Percentiles rank a stretch among this genome's conserved stretches.
Evolutionary conservation across 2,888 invertebrate genomes (phyloP).

Genomic region (Teleogryllus oceanicus): DNA sequence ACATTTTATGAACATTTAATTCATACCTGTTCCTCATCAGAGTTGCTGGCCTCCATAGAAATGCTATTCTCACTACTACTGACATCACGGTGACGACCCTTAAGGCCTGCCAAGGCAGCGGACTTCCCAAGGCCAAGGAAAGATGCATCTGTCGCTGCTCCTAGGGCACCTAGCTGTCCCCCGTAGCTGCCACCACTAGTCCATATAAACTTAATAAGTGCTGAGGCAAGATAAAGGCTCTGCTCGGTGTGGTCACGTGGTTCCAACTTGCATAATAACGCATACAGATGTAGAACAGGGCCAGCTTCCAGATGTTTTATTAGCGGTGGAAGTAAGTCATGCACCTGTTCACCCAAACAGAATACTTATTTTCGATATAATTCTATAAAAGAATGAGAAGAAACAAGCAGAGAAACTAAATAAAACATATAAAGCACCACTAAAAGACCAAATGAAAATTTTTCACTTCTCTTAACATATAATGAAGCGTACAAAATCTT

Average conservation of each 20-base stretch:
- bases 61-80: constrained; percentile 77
- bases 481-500: too few species aligned
- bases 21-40: constrained; percentile 65
- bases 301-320: constrained; percentile 86
- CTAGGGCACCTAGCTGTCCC: constrained; percentile 41
- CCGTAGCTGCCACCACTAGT: constrained; percentile 54
- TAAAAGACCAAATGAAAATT: too few species aligned
- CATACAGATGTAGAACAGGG: constrained; percentile 84
- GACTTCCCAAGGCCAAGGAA: constrained; percentile 38
- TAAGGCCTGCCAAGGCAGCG: constrained; percentile 35
- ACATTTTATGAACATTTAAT: not conserved
- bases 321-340: constrained; percentile 83
- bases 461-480: too few species aligned
- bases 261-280: constrained; percentile 79
- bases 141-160: constrained; percentile 39
- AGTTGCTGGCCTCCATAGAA: constrained; percentile 75
- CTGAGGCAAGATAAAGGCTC: constrained; percentile 86
- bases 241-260: constrained; percentile 91
- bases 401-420: too few species aligned
- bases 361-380: too few species aligned
- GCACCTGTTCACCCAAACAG: constrained; percentile 42
- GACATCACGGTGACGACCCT: constrained; percentile 40
- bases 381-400: too few species aligned
- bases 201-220: constrained; percentile 88
- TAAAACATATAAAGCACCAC: too few species aligned